Percentiles rank a stretch among this genome's conserved stretches.
phyloP scores from a whole-genome alignment of 2,888 invertebrate species.

The Saturnia pavonia region DNA sequence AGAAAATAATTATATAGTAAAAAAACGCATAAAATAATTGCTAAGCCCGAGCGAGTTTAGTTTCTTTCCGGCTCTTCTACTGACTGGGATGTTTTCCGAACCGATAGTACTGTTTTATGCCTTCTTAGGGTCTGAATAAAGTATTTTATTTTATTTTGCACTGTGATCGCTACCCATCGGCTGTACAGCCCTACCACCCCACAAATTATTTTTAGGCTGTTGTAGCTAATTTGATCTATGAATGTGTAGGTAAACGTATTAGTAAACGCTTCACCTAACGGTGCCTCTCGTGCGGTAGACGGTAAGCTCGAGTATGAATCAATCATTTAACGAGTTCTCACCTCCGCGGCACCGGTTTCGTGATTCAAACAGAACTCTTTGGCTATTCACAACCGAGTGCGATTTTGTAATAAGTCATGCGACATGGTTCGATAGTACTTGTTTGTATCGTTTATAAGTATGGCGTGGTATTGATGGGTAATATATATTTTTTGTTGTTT shows the following conservation, averaged over 20 bases:
- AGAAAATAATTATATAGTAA: too few species aligned
- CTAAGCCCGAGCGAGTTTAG: too few species aligned
- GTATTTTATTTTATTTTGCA: too few species aligned
- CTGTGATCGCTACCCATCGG: too few species aligned
- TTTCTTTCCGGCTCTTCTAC: too few species aligned
- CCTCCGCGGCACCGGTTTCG: slow-evolving; percentile 2
- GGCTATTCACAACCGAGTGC: slow-evolving; percentile 4
- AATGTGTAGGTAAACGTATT: too few species aligned
- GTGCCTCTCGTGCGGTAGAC: slow-evolving; percentile 1
- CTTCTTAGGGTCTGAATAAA: too few species aligned
- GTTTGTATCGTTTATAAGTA: neutral
- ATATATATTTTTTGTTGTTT: neutral
- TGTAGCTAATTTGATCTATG: neutral
- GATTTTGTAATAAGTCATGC: slow-evolving; percentile 2
- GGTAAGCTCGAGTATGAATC: neutral
- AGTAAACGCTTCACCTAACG: slow-evolving; percentile 2
- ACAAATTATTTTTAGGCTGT: too few species aligned
- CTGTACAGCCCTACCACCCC: too few species aligned
- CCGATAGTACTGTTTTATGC: too few species aligned
- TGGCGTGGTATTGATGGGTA: neutral
- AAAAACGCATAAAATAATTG: too few species aligned
- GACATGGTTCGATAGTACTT: neutral
- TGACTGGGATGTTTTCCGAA: too few species aligned
- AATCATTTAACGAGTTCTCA: slow-evolving; percentile 9
- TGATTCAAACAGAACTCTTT: slow-evolving; percentile 5